Evolutionary conservation across 2,888 invertebrate genomes (phyloP).

Genomic region (Nephrotoma appendiculata): DNA sequence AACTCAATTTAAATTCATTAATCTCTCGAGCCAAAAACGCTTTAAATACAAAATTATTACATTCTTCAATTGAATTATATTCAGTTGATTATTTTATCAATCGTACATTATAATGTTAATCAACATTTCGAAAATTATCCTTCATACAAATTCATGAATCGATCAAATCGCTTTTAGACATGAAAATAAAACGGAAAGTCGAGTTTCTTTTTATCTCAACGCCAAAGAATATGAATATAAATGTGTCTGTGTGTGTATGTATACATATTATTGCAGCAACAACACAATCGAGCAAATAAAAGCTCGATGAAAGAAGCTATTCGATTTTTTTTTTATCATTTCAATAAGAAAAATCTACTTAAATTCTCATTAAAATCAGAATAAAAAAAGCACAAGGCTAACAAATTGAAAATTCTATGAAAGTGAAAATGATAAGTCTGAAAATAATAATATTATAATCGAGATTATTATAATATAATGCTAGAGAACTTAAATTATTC

Average conservation of each 20-base stretch:
- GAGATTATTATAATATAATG: background rate
- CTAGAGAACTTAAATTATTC: background rate
- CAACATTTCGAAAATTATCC: background rate
- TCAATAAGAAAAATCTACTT: background rate
- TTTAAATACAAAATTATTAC: background rate
- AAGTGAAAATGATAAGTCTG: background rate
- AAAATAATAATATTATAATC: background rate
- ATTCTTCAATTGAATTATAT: background rate
- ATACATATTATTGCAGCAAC: background rate
- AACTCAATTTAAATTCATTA: background rate
- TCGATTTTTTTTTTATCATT: background rate
- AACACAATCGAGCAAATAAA: background rate
- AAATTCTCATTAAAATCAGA: background rate
- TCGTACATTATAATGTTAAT: background rate
- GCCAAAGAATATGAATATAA: background rate
- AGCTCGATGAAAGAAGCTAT: background rate
- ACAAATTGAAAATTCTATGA: background rate
- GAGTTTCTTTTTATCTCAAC: background rate
- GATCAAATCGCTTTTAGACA: background rate
- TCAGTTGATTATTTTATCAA: background rate
- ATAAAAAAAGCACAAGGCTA: background rate
- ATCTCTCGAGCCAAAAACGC: background rate
- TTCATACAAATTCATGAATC: background rate
- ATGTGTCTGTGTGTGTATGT: background rate
- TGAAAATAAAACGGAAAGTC: background rate